Evolutionary conservation across 2,888 invertebrate species (phyloP).

Genomic region (Trypoxylon attenuatum): DNA sequence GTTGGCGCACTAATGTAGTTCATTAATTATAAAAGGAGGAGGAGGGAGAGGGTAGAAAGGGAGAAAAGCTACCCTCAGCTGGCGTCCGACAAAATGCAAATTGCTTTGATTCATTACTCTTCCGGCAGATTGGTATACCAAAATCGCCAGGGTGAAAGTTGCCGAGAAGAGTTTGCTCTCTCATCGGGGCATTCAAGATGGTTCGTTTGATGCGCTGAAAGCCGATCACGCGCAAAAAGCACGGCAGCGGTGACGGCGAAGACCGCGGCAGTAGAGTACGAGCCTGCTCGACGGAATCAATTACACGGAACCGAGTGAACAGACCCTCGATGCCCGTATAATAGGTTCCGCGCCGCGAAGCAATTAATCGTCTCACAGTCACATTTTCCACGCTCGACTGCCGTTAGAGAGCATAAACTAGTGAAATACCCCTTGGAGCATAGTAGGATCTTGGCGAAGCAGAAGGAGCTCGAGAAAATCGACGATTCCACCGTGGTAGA

Average conservation of each 20-base stretch:
- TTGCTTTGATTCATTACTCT: neutral
- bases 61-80: no score
- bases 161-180: neutral
- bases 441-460: no score
- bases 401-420: slow-evolving; percentile 36
- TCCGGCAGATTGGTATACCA: neutral
- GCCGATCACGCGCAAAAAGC: neutral
- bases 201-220: slow-evolving; percentile 3
- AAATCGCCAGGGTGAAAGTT: neutral
- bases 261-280: no score
- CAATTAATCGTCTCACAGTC: slow-evolving; percentile 29
- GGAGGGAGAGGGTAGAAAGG: neutral
- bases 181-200: neutral
- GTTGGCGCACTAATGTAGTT: neutral
- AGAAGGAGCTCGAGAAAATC: no score
- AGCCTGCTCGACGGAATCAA: no score
- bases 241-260: neutral
- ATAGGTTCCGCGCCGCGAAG: neutral
- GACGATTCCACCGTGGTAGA: no score
- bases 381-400: neutral
- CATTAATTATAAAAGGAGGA: neutral
- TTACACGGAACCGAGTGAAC: slow-evolving; percentile 22
- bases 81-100: neutral
- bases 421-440: slow-evolving; percentile 6
- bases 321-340: no score